These are phyloP conservation scores for Tortricodes alternella DNA, from an alignment of 2,888 invertebrate species.

Conservation along the genomic window DNA sequence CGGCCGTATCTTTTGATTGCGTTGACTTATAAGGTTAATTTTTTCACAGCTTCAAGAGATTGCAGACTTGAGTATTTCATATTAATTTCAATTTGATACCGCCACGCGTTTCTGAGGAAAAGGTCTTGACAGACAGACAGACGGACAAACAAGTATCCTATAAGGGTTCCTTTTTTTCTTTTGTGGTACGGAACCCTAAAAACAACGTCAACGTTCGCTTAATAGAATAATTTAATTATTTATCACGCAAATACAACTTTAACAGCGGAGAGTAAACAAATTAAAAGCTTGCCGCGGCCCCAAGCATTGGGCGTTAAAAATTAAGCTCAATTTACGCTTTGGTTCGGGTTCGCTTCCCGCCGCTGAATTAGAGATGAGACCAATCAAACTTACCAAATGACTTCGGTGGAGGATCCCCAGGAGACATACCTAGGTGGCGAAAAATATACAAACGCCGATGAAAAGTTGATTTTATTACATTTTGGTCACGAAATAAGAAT, in stretches of 20 bases:
- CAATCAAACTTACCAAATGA: conserved; percentile 30
- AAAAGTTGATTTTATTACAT: neutral
- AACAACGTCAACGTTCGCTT: too few relatives aligned
- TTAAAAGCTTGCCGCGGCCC: conserved; percentile 8
- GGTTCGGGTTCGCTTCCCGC: conserved; percentile 19
- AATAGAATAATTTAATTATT: neutral
- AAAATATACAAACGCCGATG: conserved; percentile 5
- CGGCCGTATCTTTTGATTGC: too few relatives aligned
- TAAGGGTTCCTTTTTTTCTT: too few relatives aligned
- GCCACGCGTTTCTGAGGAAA: too few relatives aligned
- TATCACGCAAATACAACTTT: neutral
- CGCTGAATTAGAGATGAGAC: conserved; percentile 20
- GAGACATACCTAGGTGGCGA: neutral
- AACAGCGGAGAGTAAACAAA: conserved; percentile 9
- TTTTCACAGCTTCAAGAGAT: too few relatives aligned
- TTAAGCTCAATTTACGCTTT: conserved; percentile 22
- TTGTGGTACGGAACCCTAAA: too few relatives aligned
- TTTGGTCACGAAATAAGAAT: too few relatives aligned
- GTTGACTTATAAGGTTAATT: too few relatives aligned
- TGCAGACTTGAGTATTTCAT: too few relatives aligned
- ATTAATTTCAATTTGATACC: too few relatives aligned
- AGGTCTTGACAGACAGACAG: too few relatives aligned
- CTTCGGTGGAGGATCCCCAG: conserved; percentile 1
- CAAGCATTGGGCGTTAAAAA: conserved; percentile 21
- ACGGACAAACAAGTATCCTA: too few relatives aligned